Percentiles rank a stretch among this genome's conserved stretches.
Evolutionary conservation across 2,113 vertebrate species (phyloP).

Genomic region (Thomomys bottae): DNA sequence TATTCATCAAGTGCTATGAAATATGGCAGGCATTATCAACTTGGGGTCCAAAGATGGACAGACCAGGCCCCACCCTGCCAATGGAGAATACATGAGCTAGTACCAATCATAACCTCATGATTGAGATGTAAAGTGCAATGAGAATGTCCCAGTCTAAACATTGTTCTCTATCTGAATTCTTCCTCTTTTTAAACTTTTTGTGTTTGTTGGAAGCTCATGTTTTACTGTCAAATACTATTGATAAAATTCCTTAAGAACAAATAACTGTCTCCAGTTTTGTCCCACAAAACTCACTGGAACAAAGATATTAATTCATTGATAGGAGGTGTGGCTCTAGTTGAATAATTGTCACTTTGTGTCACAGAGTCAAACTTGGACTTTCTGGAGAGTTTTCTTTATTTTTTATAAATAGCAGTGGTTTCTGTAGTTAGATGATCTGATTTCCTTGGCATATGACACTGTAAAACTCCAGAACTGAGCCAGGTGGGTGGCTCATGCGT

Average conservation of each 20-base stretch:
- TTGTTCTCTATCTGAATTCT: not conserved
- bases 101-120: not conserved
- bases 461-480: no score
- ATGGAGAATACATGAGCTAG: not conserved
- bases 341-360: not conserved
- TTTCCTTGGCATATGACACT: not conserved
- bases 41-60: not conserved
- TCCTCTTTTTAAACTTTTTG: not conserved
- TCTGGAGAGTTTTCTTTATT: not conserved
- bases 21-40: not conserved
- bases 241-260: constrained; percentile 18
- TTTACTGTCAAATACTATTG: not conserved
- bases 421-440: not conserved
- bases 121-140: not conserved
- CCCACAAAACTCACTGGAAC: not conserved
- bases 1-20: not conserved
- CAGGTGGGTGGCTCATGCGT: no score
- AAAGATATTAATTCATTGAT: not conserved
- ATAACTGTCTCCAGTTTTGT: not conserved
- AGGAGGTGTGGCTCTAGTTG: not conserved
- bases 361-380: not conserved
- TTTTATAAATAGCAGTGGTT: not conserved
- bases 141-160: not conserved
- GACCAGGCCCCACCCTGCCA: not conserved
- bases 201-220: not conserved